Evolutionary conservation across 2,113 vertebrate genomes (phyloP), one percentile per base, ranked within the genome.

Genomic region (Oreotrochilus melanogaster): DNA sequence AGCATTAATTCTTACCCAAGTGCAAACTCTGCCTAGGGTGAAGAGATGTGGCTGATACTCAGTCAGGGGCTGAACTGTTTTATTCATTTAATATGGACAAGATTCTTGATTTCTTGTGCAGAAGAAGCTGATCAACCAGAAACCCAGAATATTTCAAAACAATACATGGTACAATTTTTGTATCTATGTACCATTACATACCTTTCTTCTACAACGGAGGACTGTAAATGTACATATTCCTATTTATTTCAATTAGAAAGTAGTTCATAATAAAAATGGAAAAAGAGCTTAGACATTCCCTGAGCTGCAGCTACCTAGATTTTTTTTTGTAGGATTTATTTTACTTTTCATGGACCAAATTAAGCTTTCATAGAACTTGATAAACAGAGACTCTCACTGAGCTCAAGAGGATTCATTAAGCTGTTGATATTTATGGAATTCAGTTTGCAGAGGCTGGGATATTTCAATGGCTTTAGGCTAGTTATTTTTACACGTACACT

Each of bases 91-190:
- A 10, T 7, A n/a, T 11, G 10, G 56, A 18, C 6, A 27, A 64
- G 5, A 25, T 42, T 64, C 12, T 30, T 84, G 22, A 47, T 53
- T 79, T 83, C 25, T 19, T 28, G 17, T 4, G 23, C 22, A 56
- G 6, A 43, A 14, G 10, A n/a, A 17, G 5, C 3, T 4, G 1
- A 70, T 2, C 7, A 30, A 17, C 5, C 5, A 22, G 39, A 69
- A 78, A 80, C 10, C 7, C 13, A 54, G 24, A 78, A 50, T 8
- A 28, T 2, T 71, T 84, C 8, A 35, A 35, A 89, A 48, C 13
- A 0, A 19, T 10, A 57, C 1, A 3, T 45, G 10, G 14, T 66
- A 24, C 4, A 25, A 37, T 76, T 78, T 92, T 30, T 75, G 9
- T 10, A 11, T 45, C 8, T 39, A 3, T 51, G 27, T 64, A 11